Evolutionary conservation across 2,888 invertebrate genomes (phyloP), one percentile per base, ranked within the genome.

Genomic region (Mythimna albipuncta): DNA sequence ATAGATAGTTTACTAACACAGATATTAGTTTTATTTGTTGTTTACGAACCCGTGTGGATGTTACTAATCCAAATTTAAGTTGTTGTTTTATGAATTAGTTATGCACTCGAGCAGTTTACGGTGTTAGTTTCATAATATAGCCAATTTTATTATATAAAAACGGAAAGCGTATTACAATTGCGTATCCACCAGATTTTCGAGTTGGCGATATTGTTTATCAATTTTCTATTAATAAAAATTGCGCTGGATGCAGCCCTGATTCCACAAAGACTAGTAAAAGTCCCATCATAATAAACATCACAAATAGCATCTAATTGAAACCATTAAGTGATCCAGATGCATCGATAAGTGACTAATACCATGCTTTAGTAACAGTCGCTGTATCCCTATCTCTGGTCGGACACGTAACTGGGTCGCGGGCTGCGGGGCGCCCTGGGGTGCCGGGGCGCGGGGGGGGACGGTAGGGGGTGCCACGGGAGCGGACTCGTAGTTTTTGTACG

Each of bases 401-500:
- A 88, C 87, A 89, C 87, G 89, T 90, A 93, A 92, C 88, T 93
- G 87, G 93, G 94, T 92, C 93, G 91, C 87, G 91, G 86, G 85
- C 58, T 82, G 87, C 86, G 84, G 85, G 87, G 79, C 72, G 76
- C 62, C 79, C 58, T 78, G 68, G 63, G 84, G 84, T 80, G 69
- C 71, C 71, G 68, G 76, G 11, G 26, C 76, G 76, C n/a, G 59
- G 38, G 67, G 75, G 64, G 81, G 62, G 73, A 77, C 58, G 72
- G 73, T 50, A 59, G 77, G 67, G 75, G 71, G 77, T 89, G 86
- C 77, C 64, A 70, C 67, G 89, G 86, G 91, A 84, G 89, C 85
- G 84, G 91, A 90, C 90, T 89, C 90, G 82, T 85, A 91, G 92
- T 93, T 94, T 94, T 94, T 95, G 92, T 94, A 86, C 88, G 88